Percentiles rank a stretch among this genome's conserved stretches.
Evolutionary conservation across 2,888 invertebrate species (phyloP).

Genomic region (Meliscaeva auricollis): DNA sequence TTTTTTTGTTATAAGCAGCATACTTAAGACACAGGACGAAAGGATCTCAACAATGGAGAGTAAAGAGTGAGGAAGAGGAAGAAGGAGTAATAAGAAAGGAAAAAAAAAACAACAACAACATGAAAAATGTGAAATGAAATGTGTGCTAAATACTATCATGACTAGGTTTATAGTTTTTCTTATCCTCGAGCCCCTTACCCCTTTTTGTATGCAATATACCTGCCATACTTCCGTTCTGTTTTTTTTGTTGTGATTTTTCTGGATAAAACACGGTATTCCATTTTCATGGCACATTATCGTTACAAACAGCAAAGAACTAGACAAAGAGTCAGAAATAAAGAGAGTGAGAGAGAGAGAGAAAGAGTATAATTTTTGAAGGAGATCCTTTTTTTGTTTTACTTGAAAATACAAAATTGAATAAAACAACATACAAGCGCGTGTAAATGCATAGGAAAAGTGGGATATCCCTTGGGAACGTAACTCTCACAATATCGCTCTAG

Average conservation of each 20-base stretch:
- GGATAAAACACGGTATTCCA: constrained; percentile 56
- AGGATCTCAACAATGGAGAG: constrained; percentile 20
- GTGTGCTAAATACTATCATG: constrained; percentile 74
- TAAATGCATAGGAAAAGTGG: constrained; percentile 57
- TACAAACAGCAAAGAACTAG: constrained; percentile 10
- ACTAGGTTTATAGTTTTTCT: constrained; percentile 38
- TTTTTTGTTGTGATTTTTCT: neutral
- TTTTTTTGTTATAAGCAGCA: constrained; percentile 36
- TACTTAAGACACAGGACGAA: constrained; percentile 54
- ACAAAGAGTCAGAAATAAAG: neutral
- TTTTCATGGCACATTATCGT: constrained; percentile 59
- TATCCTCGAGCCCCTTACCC: neutral
- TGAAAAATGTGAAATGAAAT: constrained; percentile 68
- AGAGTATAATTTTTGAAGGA: neutral
- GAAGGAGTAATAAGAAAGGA: neutral
- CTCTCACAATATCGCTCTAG: neutral
- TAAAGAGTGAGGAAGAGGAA: neutral
- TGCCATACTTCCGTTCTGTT: neutral
- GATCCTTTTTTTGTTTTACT: constrained; percentile 26
- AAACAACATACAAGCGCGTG: constrained; percentile 52
- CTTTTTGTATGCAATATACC: neutral
- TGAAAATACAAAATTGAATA: constrained; percentile 22
- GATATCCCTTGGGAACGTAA: constrained; percentile 59
- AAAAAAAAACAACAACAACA: constrained; percentile 41
- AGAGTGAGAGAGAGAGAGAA: neutral